Percentiles rank a stretch among this genome's conserved stretches.
Evolutionary conservation across 2,797 vertebrate species (phyloP).

Genomic region (Peromyscus aztecus): DNA sequence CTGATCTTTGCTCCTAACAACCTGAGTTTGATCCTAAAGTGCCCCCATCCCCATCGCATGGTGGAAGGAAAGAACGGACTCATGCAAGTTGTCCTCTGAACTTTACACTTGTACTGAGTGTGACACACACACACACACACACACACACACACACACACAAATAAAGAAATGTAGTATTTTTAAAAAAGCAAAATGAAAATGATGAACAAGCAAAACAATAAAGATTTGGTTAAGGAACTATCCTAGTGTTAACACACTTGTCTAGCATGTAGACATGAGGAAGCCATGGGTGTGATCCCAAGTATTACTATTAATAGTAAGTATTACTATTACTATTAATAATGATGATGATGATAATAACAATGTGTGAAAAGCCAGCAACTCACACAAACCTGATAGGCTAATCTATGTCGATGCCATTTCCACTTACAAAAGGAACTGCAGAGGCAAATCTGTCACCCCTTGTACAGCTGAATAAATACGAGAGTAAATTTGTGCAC

Average conservation of each 20-base stretch:
- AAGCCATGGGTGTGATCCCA: background rate
- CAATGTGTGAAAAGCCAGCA: background rate
- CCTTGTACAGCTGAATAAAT: background rate
- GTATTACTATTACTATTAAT: background rate
- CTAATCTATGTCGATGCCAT: background rate
- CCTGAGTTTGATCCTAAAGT: background rate
- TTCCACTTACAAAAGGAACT: background rate
- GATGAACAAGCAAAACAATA: background rate
- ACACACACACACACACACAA: background rate
- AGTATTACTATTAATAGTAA: background rate
- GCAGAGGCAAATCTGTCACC: background rate
- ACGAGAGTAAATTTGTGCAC: background rate
- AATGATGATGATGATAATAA: background rate
- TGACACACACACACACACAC: background rate
- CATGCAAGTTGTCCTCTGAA: background rate
- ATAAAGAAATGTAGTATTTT: background rate
- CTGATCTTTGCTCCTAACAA: no score
- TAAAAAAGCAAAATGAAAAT: background rate
- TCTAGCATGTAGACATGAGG: no score
- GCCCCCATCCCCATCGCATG: background rate
- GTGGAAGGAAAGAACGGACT: background rate
- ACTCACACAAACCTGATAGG: background rate
- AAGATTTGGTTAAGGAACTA: background rate
- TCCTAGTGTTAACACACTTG: background rate
- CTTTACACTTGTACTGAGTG: background rate